Evolutionary conservation across 2,888 invertebrate genomes (phyloP), one percentile per base, ranked within the genome.

Genomic region (Netelia melanura): DNA sequence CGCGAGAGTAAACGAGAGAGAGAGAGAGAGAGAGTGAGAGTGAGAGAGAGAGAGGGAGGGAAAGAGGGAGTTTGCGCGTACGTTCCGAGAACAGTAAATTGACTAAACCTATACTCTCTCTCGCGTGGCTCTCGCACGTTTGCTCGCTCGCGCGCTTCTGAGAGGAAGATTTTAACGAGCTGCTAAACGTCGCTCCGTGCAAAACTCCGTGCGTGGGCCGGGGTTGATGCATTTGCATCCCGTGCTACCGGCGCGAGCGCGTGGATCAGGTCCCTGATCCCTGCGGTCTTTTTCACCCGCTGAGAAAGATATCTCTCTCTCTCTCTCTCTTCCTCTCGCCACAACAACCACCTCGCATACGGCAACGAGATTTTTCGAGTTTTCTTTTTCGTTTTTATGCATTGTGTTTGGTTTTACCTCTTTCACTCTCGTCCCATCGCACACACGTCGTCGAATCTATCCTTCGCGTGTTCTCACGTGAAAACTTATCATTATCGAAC

Each of bases 111-210:
- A 78, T 43, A 68, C 81, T 62, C 72, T 72, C 77, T 62, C 72
- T 72, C 77, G 77, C 77, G 76, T 81, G 72, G 81, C 81, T 74
- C 81, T 68, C 84, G 77, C 56, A 14, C 54, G n/a, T 70, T 54
- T 38, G 52, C 52, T 38, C 30, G 62, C 38, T 80, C 67, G 74
- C 52, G 44, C 62, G 65, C 71, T 86, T 83, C 86, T 83, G 72
- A 74, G 78, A 86, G 86, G 77, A 85, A 78, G 85, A 86, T 85
- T 86, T 86, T 86, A 86, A 86, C 85, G 86, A 86, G 86, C 86
- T 85, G 85, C 85, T 86, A 85, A 86, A 86, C 86, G 85, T 61
- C 81, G 81, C 83, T 83, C 83, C 85, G 83, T 78, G 85, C 86
- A 85, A 81, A 83, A 61, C 17, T 30, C 9, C 56, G 68, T 85